These are phyloP conservation scores for Phoxinus dragarum DNA, from an alignment of 2,797 vertebrate genomes.

Conservation along the genomic window DNA sequence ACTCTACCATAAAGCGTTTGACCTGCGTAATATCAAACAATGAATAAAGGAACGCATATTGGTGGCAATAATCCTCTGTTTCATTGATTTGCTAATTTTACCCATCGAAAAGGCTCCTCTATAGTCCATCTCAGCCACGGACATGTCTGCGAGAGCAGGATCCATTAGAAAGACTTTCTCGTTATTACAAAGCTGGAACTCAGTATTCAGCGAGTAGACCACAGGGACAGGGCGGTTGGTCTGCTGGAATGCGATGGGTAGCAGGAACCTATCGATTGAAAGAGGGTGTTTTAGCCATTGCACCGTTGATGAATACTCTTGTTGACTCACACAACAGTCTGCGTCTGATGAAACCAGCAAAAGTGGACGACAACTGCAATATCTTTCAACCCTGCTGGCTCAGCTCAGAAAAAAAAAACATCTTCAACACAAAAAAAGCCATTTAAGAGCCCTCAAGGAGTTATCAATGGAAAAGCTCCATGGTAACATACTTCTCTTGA, in stretches of 20 bases:
- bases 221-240: constrained; percentile 95
- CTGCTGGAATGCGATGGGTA: constrained; percentile 98
- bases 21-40: constrained; percentile 74
- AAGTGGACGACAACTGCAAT: background rate
- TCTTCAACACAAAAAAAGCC: background rate
- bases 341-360: constrained; percentile 8
- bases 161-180: constrained; percentile 98
- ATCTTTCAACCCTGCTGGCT: background rate
- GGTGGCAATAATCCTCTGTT: background rate
- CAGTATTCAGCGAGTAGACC: constrained; percentile 95
- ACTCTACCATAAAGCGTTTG: constrained; percentile 93
- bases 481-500: constrained; percentile 85
- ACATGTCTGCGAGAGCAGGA: constrained; percentile 84
- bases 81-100: constrained; percentile 58
- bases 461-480: constrained; percentile 13
- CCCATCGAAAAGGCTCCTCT: constrained; percentile 98
- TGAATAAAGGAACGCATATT: background rate
- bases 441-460: background rate
- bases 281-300: background rate
- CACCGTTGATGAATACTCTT: background rate
- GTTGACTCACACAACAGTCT: constrained; percentile 3
- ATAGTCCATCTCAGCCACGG: constrained; percentile 97
- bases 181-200: constrained; percentile 97
- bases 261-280: constrained; percentile 84
- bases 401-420: background rate